A percentile compares a stretch with the other conserved stretches of the same genome.
These are phyloP conservation scores for Labroides dimidiatus DNA, from an alignment of 2,797 vertebrate genomes.

Conservation along the genomic window DNA sequence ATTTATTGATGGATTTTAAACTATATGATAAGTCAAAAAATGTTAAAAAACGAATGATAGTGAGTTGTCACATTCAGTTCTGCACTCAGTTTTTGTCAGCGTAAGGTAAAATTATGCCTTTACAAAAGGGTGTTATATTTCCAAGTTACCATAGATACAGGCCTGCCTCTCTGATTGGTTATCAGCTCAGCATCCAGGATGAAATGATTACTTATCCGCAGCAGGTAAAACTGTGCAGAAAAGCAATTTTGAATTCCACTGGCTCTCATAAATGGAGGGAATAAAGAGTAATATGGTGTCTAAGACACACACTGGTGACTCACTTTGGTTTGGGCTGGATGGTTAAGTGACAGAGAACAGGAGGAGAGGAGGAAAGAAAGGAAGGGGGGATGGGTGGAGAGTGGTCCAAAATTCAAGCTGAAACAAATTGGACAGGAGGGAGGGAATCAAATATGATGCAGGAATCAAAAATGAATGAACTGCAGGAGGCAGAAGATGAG, in stretches of 20 bases:
- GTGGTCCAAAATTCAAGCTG: slow-evolving; percentile 6
- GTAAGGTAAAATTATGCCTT: slow-evolving; percentile 67
- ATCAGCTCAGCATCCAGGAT: slow-evolving; percentile 32
- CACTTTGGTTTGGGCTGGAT: not conserved
- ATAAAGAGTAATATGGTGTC: slow-evolving; percentile 11
- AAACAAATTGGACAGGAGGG: slow-evolving; percentile 12
- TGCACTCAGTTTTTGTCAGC: slow-evolving; percentile 44
- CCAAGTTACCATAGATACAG: slow-evolving; percentile 70
- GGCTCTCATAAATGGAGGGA: slow-evolving; percentile 15
- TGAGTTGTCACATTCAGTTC: not conserved
- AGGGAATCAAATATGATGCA: slow-evolving; percentile 15
- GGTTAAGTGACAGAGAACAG: slow-evolving; percentile 8
- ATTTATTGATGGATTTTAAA: not conserved
- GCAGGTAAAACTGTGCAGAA: slow-evolving; percentile 24
- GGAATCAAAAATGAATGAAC: slow-evolving; percentile 49
- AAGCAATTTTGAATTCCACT: slow-evolving; percentile 20
- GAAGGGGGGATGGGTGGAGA: not conserved
- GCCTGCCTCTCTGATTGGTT: slow-evolving; percentile 54
- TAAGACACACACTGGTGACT: not conserved
- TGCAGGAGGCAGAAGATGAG: slow-evolving; percentile 20
- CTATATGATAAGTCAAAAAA: too few species aligned
- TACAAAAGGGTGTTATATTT: slow-evolving; percentile 58
- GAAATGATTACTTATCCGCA: slow-evolving; percentile 31
- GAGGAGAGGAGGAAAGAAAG: not conserved
- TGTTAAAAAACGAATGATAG: too few species aligned